Evolutionary conservation across 2,888 invertebrate species (phyloP).

Genomic region (Bombyx huttoni): DNA sequence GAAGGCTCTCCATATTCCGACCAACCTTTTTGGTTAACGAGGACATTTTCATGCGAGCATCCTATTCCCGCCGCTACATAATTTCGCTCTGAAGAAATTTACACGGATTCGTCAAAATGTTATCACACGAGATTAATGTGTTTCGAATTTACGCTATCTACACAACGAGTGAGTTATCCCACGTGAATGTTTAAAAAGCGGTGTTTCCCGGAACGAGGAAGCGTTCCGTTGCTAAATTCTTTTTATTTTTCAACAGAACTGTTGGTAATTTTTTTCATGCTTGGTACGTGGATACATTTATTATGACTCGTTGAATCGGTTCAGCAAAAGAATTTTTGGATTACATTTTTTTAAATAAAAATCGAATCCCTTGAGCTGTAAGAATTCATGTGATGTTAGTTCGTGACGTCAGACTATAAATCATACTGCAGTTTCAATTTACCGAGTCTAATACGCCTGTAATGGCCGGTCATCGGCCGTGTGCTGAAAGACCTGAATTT

Average conservation of each 20-base stretch:
- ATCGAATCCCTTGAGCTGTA: neutral
- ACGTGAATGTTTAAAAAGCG: slow-evolving; percentile 22
- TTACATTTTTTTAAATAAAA: neutral
- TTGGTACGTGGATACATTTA: neutral
- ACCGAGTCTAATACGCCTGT: slow-evolving; percentile 49
- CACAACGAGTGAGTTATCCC: slow-evolving; percentile 8
- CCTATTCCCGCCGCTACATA: slow-evolving; percentile 24
- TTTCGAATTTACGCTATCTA: slow-evolving; percentile 18
- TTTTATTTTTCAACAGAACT: neutral
- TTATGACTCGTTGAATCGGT: neutral
- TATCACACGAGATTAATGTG: slow-evolving; percentile 29
- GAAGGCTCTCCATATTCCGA: slow-evolving; percentile 34
- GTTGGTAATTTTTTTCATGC: neutral
- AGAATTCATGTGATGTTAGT: slow-evolving; percentile 11
- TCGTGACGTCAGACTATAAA: slow-evolving; percentile 60
- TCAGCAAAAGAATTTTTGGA: too few relatives aligned
- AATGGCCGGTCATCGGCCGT: slow-evolving; percentile 46
- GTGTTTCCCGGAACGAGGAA: slow-evolving; percentile 3
- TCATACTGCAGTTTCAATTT: slow-evolving; percentile 67
- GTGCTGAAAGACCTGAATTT: slow-evolving; percentile 61
- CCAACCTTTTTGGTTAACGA: slow-evolving; percentile 39
- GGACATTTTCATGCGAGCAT: slow-evolving; percentile 33
- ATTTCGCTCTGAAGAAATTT: slow-evolving; percentile 34
- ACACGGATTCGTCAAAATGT: slow-evolving; percentile 34
- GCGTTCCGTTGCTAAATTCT: neutral